Percentiles rank a stretch among this genome's conserved stretches.
Evolutionary conservation across 2,888 invertebrate species (phyloP).

Genomic region (Sminthurinus aureus): DNA sequence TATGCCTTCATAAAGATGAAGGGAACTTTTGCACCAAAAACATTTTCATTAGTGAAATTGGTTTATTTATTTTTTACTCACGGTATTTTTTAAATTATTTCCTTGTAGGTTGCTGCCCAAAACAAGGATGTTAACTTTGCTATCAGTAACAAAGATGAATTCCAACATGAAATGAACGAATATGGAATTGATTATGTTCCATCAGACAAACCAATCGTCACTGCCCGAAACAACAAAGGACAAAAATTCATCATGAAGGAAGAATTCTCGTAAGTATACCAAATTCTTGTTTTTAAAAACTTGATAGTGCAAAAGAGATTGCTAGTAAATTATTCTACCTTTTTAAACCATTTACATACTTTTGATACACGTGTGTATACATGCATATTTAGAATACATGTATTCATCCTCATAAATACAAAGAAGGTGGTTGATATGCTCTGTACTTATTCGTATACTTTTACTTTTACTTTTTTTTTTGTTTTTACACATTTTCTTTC

Average conservation of each 20-base stretch:
- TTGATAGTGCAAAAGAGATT: background rate
- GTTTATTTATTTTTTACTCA: background rate
- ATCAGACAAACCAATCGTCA: conserved; percentile 88
- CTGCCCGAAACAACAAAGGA: conserved; percentile 75
- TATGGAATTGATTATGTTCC: conserved; percentile 87
- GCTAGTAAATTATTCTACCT: no score
- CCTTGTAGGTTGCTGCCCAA: conserved; percentile 72
- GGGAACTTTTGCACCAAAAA: no score
- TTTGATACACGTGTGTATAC: background rate
- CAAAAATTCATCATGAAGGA: conserved; percentile 89
- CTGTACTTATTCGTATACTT: background rate
- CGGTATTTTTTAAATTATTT: no score
- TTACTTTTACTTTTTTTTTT: background rate
- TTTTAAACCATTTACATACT: background rate
- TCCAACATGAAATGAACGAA: conserved; percentile 92
- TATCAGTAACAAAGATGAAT: conserved; percentile 90
- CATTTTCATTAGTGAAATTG: no score
- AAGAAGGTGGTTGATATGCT: background rate
- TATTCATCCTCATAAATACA: background rate
- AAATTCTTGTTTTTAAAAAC: no score
- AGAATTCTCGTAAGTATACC: conserved; percentile 71
- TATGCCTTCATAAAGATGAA: no score
- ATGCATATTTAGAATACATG: background rate
- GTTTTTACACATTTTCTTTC: background rate
- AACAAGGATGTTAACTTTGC: conserved; percentile 80